Conservation (phyloP, 92 coral and sea anemone genomes). For the Scolanthus callimorphus region DNA sequence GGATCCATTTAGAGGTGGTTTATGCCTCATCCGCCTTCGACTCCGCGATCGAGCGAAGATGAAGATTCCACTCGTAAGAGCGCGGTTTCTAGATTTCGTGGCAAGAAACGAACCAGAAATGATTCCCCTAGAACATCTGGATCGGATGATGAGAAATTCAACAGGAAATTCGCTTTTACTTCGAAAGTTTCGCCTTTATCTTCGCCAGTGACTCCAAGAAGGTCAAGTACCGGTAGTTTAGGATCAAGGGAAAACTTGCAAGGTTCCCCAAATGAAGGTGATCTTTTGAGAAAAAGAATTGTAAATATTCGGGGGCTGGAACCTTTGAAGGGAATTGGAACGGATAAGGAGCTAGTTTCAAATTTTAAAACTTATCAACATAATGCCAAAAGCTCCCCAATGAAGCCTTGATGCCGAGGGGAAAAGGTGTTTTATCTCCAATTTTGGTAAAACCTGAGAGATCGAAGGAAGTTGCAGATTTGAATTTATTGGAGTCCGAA, state of each 20-base stretch:
- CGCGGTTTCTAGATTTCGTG: slow-evolving; percentile 42
- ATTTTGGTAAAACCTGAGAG: no score
- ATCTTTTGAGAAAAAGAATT: slow-evolving; percentile 42
- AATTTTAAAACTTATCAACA: slow-evolving; percentile 62
- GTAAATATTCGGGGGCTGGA: slow-evolving; percentile 59
- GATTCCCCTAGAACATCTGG: slow-evolving; percentile 80
- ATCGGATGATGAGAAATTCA: slow-evolving; percentile 64
- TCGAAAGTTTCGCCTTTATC: slow-evolving; percentile 39
- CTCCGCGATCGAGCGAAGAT: slow-evolving; percentile 41
- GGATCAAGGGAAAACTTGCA: slow-evolving; percentile 46
- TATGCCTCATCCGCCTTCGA: slow-evolving; percentile 78
- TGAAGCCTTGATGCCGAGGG: no score
- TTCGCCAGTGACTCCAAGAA: slow-evolving; percentile 35
- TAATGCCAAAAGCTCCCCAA: slow-evolving; percentile 20
- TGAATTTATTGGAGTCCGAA: no score
- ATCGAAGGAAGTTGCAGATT: no score
- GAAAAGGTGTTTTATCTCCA: no score
- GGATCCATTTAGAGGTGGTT: slow-evolving; percentile 16
- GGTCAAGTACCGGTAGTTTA: slow-evolving; percentile 44
- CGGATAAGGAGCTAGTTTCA: slow-evolving; percentile 41
- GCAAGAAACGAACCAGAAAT: slow-evolving; percentile 52
- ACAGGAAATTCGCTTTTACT: slow-evolving; percentile 41
- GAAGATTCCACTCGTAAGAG: slow-evolving; percentile 30
- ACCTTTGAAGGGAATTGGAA: slow-evolving; percentile 52
- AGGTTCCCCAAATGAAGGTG: slow-evolving; percentile 23